Evolutionary conservation across 2,888 invertebrate genomes (phyloP).

Genomic region (Hydroisotoma schaefferi): DNA sequence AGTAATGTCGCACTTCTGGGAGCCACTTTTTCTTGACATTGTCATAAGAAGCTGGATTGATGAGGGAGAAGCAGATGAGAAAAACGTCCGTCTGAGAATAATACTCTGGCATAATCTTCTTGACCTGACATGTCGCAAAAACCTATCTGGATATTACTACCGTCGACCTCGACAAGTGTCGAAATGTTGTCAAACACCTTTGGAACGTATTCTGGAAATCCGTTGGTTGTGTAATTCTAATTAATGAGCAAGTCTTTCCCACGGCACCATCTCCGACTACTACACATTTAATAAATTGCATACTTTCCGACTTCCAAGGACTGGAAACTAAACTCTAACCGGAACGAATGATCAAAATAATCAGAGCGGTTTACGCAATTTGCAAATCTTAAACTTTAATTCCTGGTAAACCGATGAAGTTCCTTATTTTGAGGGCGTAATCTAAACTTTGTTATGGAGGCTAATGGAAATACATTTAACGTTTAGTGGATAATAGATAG

Average conservation of each 20-base stretch:
- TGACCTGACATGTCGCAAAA: conserved; percentile 90
- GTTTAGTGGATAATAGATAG: too few relatives aligned
- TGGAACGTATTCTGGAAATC: conserved; percentile 71
- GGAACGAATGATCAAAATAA: too few relatives aligned
- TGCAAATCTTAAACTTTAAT: too few relatives aligned
- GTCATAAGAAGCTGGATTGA: conserved; percentile 98
- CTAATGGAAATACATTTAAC: too few relatives aligned
- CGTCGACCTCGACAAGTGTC: conserved; percentile 99
- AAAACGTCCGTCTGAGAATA: conserved; percentile 99
- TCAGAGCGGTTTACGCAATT: too few relatives aligned
- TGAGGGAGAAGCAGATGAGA: conserved; percentile 96
- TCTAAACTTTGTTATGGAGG: too few relatives aligned
- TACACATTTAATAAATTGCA: conserved; percentile 99
- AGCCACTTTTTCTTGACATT: conserved; percentile 99
- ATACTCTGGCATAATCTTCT: conserved; percentile 93
- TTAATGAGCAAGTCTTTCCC: conserved; percentile 98
- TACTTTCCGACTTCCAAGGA: conserved; percentile 53
- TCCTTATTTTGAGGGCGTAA: too few relatives aligned
- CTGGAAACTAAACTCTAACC: too few relatives aligned
- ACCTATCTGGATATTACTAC: conserved; percentile 94
- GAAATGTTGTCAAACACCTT: conserved; percentile 88
- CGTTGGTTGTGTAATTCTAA: conserved; percentile 99
- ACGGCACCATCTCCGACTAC: conserved; percentile 98
- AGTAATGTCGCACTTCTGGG: conserved; percentile 98
- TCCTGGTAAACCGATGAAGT: too few relatives aligned